phyloP scores from a whole-genome alignment of 2,113 vertebrate genomes.

The Onychorhynchus coronatus region DNA sequence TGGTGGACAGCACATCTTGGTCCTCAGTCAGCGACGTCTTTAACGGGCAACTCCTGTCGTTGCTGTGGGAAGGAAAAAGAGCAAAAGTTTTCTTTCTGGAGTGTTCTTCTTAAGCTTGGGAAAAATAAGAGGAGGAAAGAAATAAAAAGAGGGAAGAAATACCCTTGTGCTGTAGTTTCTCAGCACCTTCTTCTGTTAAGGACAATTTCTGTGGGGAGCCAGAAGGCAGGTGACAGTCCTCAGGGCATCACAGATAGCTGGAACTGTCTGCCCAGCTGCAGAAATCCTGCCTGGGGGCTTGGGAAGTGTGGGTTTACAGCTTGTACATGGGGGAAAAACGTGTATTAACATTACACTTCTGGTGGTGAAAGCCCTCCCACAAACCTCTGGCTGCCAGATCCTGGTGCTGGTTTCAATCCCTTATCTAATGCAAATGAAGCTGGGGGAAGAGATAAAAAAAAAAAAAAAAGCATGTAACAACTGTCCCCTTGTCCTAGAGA shows the following conservation, averaged over 20 bases:
- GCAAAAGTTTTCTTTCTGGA: background rate
- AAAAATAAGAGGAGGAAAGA: background rate
- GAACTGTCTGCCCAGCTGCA: background rate
- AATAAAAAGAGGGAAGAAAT: background rate
- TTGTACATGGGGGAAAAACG: background rate
- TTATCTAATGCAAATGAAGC: background rate
- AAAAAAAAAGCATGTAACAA: rapidly evolving
- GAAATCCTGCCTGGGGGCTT: background rate
- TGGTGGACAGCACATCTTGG: background rate
- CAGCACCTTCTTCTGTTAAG: background rate
- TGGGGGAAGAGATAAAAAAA: background rate
- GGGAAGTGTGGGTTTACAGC: background rate
- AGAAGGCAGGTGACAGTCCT: background rate
- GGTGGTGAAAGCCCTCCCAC: background rate
- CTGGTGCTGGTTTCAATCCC: background rate
- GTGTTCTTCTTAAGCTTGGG: background rate
- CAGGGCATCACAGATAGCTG: rapidly evolving
- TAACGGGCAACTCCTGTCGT: background rate
- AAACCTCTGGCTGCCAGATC: background rate
- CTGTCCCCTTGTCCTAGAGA: background rate
- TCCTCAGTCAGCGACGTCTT: background rate
- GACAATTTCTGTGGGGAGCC: background rate
- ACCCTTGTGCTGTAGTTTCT: background rate
- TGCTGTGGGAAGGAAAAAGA: background rate
- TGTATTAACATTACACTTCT: rapidly evolving